Evolutionary conservation across 2,113 vertebrate species (phyloP).

Genomic region (human): DNA sequence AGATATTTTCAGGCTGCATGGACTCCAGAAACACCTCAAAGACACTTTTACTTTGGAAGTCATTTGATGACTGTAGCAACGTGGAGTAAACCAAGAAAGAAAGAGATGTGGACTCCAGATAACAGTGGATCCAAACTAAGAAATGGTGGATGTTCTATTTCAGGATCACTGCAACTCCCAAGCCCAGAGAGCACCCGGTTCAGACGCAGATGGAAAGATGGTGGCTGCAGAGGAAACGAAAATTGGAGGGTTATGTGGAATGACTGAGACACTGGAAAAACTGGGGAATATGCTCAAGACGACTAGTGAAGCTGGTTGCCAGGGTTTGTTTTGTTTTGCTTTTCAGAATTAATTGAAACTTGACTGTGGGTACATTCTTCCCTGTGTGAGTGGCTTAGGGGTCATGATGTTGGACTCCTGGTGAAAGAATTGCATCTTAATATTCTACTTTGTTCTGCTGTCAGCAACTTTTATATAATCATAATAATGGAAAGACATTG

Average conservation of each 20-base stretch:
- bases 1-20: not conserved
- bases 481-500: not conserved
- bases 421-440: not conserved
- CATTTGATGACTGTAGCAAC: not conserved
- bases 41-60: not conserved
- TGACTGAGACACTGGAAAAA: not conserved
- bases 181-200: not conserved
- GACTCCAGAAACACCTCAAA: not conserved
- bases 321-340: not conserved
- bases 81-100: not conserved
- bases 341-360: not conserved
- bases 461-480: not conserved
- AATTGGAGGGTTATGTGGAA: not conserved
- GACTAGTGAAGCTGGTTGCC: not conserved
- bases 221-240: not conserved
- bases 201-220: not conserved
- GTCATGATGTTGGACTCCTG: not conserved
- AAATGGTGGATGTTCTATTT: not conserved
- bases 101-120: not conserved
- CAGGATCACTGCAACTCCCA: not conserved
- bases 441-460: not conserved
- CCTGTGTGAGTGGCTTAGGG: not conserved
- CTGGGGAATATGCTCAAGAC: not conserved
- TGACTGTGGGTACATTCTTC: not conserved
- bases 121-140: not conserved